Evolutionary conservation across 2,113 vertebrate species (phyloP).

Genomic region (Onychostoma macrolepis): DNA sequence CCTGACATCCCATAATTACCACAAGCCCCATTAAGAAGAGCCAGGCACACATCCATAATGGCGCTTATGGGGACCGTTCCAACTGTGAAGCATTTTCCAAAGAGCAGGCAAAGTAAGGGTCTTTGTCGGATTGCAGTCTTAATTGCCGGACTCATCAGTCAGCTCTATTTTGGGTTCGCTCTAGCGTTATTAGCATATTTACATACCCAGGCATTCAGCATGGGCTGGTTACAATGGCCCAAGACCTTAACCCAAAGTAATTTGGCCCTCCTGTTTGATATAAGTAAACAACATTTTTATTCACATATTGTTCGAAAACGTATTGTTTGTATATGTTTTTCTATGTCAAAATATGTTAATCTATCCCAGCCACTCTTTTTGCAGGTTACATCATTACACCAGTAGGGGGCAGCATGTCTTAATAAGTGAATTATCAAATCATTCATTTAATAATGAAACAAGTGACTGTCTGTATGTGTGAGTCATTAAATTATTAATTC

Average conservation of each 20-base stretch:
- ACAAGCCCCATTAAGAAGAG: constrained; percentile 71
- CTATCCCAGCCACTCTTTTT: neutral
- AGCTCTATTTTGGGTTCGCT: constrained; percentile 44
- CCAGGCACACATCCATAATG: constrained; percentile 56
- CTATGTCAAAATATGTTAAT: neutral
- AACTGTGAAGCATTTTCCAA: constrained; percentile 38
- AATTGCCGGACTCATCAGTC: constrained; percentile 51
- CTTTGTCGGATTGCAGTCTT: constrained; percentile 47
- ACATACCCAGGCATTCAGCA: neutral
- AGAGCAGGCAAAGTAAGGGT: constrained; percentile 46
- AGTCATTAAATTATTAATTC: neutral
- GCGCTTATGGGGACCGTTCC: constrained; percentile 27
- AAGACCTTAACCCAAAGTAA: neutral
- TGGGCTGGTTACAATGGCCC: neutral
- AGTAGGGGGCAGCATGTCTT: neutral
- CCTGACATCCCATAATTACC: constrained; percentile 74
- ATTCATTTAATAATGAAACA: neutral
- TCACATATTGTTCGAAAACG: neutral
- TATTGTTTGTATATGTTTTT: neutral
- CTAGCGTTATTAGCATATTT: constrained; percentile 36
- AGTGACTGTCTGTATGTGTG: neutral
- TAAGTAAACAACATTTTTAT: neutral
- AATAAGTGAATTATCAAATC: neutral
- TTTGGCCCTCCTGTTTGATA: neutral
- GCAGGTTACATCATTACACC: neutral